Evolutionary conservation across 1,140 invertebrate genomes (phyloP).

Genomic region (Zaprionus inermis): DNA sequence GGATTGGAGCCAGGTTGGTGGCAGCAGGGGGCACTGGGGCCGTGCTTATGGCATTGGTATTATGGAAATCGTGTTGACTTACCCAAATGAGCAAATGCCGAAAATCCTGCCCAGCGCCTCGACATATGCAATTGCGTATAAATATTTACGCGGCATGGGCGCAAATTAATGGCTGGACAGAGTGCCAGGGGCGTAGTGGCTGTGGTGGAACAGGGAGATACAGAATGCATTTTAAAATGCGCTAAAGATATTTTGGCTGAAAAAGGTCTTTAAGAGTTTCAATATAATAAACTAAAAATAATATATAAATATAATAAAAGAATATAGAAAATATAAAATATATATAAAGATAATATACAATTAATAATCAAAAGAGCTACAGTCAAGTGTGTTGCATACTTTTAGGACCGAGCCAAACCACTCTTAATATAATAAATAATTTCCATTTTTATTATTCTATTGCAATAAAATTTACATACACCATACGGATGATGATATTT

Average conservation of each 20-base stretch:
- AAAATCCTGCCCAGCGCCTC: slow-evolving; percentile 46
- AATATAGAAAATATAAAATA: neutral
- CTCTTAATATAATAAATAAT: no score
- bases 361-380: no score
- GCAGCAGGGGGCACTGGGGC: neutral
- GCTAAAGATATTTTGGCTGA: neutral
- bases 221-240: neutral
- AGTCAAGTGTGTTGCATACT: no score
- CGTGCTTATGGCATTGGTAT: slow-evolving; percentile 41
- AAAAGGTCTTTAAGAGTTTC: no score
- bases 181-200: slow-evolving; percentile 10
- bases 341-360: no score
- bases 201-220: neutral
- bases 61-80: slow-evolving; percentile 80
- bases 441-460: no score
- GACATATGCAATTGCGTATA: slow-evolving; percentile 74
- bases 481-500: no score
- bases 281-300: no score
- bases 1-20: no score
- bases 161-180: slow-evolving; percentile 64
- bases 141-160: slow-evolving; percentile 73
- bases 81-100: slow-evolving; percentile 77
- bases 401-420: no score
- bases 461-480: no score
- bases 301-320: no score